Evolutionary conservation across 2,113 vertebrate genomes (phyloP).

Genomic region (Calidris pygmaea): DNA sequence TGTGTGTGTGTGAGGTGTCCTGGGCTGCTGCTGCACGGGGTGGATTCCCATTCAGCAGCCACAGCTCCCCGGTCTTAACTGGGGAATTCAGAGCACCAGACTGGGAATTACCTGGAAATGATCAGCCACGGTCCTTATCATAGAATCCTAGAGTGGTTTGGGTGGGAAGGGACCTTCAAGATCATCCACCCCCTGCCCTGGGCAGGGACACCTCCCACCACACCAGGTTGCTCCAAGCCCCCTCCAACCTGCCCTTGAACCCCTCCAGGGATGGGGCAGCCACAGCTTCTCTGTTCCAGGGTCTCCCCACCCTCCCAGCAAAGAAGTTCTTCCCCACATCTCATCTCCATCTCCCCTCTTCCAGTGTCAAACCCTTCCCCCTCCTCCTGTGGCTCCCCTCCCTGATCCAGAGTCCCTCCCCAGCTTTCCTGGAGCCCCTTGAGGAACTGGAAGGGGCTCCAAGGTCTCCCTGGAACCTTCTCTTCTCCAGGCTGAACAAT

Average conservation of each 20-base stretch:
- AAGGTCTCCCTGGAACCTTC: background rate
- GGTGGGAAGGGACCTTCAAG: background rate
- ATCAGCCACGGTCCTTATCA: fast-evolving
- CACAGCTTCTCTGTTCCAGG: background rate
- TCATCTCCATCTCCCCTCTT: background rate
- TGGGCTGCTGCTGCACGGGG: background rate
- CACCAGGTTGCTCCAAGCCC: background rate
- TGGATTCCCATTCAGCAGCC: background rate
- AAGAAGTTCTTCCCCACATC: background rate
- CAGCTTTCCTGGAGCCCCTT: background rate
- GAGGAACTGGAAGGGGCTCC: background rate
- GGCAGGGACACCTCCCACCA: background rate
- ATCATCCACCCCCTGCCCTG: background rate
- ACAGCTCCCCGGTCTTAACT: background rate
- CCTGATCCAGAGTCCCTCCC: background rate
- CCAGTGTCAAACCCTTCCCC: background rate
- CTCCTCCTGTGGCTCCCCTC: background rate
- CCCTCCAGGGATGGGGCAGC: background rate
- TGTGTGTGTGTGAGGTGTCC: background rate
- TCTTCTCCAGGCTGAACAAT: background rate
- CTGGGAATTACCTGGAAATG: background rate
- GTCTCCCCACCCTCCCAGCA: background rate
- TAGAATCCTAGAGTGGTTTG: background rate
- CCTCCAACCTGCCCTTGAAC: background rate
- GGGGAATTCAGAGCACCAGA: background rate